Percentiles rank a stretch among this genome's conserved stretches.
Evolutionary conservation across 1,140 invertebrate species (phyloP).

Genomic region (Rhagoletis zephyria): DNA sequence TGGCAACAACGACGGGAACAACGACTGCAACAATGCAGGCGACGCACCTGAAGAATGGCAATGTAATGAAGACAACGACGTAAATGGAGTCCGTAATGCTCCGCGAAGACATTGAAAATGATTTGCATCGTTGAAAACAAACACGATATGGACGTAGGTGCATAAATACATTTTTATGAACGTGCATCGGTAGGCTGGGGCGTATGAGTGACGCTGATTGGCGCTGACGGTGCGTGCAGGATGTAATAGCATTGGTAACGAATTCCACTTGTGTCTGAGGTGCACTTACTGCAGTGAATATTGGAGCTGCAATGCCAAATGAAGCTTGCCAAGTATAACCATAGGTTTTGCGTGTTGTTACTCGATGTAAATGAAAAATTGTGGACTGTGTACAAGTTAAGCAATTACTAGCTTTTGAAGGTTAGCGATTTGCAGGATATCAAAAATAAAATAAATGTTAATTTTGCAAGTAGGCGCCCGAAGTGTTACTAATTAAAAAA

Average conservation of each 20-base stretch:
- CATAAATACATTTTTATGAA: not conserved
- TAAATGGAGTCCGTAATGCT: not conserved
- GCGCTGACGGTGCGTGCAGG: not conserved
- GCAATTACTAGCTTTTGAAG: too few relatives aligned
- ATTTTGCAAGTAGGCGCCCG: too few relatives aligned
- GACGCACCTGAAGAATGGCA: slow-evolving; percentile 1
- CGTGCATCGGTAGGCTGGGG: not conserved
- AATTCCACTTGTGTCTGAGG: not conserved
- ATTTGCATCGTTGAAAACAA: slow-evolving; percentile 14
- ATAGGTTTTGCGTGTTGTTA: too few relatives aligned
- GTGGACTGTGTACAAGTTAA: too few relatives aligned
- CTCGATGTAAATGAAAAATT: too few relatives aligned
- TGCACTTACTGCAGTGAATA: not conserved
- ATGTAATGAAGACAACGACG: slow-evolving; percentile 7
- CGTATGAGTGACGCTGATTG: slow-evolving; percentile 41
- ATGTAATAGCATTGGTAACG: not conserved
- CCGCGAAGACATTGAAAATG: not conserved
- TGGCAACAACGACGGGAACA: not conserved
- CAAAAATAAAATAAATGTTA: too few relatives aligned
- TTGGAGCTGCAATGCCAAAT: not conserved
- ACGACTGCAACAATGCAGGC: not conserved
- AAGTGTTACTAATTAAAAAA: too few relatives aligned
- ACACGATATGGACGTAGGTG: not conserved
- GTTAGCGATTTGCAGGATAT: too few relatives aligned
- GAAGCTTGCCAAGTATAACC: not conserved